Percentiles rank a stretch among this genome's conserved stretches.
Conservation (phyloP, 37 sponge, comb jelly and placozoan species). For the Spongilla lacustris region DNA sequence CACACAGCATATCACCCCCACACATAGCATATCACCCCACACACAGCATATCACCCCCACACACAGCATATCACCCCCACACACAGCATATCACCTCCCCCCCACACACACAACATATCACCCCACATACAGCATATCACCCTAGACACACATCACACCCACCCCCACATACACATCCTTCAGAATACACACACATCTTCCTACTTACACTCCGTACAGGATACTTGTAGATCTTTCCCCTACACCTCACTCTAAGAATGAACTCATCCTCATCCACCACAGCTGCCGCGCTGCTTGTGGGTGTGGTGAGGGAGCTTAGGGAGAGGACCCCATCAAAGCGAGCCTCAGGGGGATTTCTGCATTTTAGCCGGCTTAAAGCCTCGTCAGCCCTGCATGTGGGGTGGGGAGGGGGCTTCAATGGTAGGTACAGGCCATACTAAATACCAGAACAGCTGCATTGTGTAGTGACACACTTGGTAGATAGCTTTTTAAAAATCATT, state of each 20-base stretch:
- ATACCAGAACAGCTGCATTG: too few species aligned
- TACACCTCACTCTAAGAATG: slow-evolving; percentile 61
- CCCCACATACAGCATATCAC: slow-evolving; percentile 21
- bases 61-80: not conserved
- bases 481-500: too few species aligned
- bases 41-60: not conserved
- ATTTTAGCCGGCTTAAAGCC: slow-evolving; percentile 21
- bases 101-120: not conserved
- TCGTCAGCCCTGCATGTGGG: slow-evolving; percentile 16
- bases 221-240: slow-evolving; percentile 54
- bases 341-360: not conserved
- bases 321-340: not conserved
- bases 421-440: too few species aligned
- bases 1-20: not conserved
- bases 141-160: not conserved
- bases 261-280: not conserved
- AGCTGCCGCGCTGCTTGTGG: not conserved
- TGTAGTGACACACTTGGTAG: too few species aligned
- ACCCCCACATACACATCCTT: not conserved
- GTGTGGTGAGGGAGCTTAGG: not conserved
- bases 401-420: not conserved
- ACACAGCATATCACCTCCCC: not conserved
- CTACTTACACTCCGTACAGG: slow-evolving; percentile 29
- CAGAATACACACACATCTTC: not conserved
- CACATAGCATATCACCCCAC: not conserved